Base-by-base conservation (phyloP, 2,888 invertebrate species). In the Xestia xanthographa region DNA sequence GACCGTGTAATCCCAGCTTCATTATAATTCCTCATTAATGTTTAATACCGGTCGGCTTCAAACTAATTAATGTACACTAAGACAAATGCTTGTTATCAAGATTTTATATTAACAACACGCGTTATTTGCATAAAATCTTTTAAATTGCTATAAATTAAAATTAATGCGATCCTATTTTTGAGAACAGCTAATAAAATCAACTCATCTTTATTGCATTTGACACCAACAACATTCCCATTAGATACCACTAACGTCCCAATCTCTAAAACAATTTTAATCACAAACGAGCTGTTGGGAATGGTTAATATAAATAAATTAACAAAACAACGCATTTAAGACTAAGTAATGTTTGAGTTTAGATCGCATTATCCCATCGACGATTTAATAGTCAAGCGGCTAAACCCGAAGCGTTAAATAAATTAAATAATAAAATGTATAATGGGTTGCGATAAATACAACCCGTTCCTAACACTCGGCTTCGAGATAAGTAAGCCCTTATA, bases 391-490 rank as follows among this genome's bases (percentile, higher is more conserved):
- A 94, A 94, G 93, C 93, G 92, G 94, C 95, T 95, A 95, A 95
- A 92, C 92, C 89, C 91, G 90, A 93, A 92, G 95, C 93, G 95
- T 95, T 96, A 96, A 96, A 96, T 96, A 96, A 96, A 96, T 96
- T 96, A 96, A 96, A 96, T 96, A 96, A 96, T 96, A 95, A 96
- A 96, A 95, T 92, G 94, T 93, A 96, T 96, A 96, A 96, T 96
- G 95, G 92, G 94, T 91, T 87, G 91, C 95, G 95, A 96, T 96
- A 96, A 95, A 95, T 95, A 96, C 93, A 95, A 95, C 95, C 94
- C 94, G 95, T 94, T 94, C 92, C 89, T 92, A 93, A 94, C 93
- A 93, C 94, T 93, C 92, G 87, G 92, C 86, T 89, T 88, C 91
- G 94, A 95, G 96, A 96, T 96, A 95, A 95, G 93, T 95, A 94